Base-by-base conservation (phyloP, 2,113 vertebrate species). In the Atractosteus spatula region DNA sequence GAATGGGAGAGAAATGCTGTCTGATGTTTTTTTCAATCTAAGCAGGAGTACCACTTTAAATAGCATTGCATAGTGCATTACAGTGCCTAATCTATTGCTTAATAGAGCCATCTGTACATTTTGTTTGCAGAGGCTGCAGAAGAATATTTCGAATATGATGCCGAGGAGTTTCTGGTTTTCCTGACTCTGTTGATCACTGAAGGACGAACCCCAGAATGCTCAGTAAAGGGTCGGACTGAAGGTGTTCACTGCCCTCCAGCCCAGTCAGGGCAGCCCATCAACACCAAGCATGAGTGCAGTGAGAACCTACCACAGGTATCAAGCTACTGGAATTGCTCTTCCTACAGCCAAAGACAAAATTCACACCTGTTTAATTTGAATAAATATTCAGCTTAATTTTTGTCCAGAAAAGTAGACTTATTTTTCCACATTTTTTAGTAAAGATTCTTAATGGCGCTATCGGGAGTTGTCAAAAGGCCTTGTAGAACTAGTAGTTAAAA, bases 101-200 rank as follows among this genome's bases (percentile, higher is more conserved):
- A 57, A n/a, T 75, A 57, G 71, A 62, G 70, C 78, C 5, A 66
- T 6, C 51, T n/a, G 45, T 8, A 56, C 73, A 69, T 68, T 55
- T 71, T 70, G 86, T 73, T 55, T 72, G 10, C 78, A 99, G 97
- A 99, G 86, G 90, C 92, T 54, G 83, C 93, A 29, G 96, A 98
- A 89, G 97, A 99, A 79, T 99, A 96, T 82, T 99, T 98, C 56
- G 97, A 99, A 84, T 98, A 98, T 1, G 96, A 99, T 62, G 94
- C 97, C 0, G 97, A 99, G 88, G 97, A 99, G 85, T 97, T 99
- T 88, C 91, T 99, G 85, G 94, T 96, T 73, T 97, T 96, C 83
- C 89, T 99, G 89, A 96, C 95, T 69, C 84, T 99, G 85, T 86
- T 99, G 79, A 97, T 99, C 87, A 98, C 97, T 0, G 97, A 99